Percentiles rank a stretch among this genome's conserved stretches.
Conservation (phyloP, 2,113 vertebrate genomes). For the Tragelaphus scriptus region DNA sequence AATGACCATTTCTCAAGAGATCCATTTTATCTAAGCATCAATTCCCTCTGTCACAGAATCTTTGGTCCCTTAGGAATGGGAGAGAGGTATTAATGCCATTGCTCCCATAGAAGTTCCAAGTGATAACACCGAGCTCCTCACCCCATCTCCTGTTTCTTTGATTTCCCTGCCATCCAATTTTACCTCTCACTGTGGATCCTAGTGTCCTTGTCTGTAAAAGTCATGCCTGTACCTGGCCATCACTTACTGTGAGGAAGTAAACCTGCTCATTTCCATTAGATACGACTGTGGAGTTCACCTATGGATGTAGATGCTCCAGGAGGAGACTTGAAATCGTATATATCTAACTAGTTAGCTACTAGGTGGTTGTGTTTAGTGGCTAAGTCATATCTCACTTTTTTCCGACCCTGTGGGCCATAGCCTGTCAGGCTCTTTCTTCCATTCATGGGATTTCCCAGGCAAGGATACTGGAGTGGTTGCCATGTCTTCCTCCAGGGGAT, state of each 20-base stretch:
- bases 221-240: not conserved
- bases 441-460: not conserved
- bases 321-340: not conserved
- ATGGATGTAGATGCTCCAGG: accelerated
- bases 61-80: not conserved
- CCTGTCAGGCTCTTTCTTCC: not conserved
- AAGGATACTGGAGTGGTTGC: not conserved
- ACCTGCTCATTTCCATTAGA: not conserved
- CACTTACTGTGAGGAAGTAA: not conserved
- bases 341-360: not conserved
- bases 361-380: not conserved
- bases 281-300: not conserved
- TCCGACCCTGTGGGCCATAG: not conserved
- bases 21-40: not conserved
- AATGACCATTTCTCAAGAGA: not conserved
- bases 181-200: not conserved
- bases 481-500: not conserved
- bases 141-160: not conserved
- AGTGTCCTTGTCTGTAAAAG: not conserved
- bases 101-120: not conserved
- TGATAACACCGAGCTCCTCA: too few species aligned
- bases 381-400: not conserved
- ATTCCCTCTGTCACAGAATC: not conserved
- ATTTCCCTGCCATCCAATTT: not conserved
- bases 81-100: too few species aligned